A percentile compares a stretch with the other conserved stretches of the same genome.
phyloP scores from a whole-genome alignment of 2,113 vertebrate species.

The Oophaga pumilio region DNA sequence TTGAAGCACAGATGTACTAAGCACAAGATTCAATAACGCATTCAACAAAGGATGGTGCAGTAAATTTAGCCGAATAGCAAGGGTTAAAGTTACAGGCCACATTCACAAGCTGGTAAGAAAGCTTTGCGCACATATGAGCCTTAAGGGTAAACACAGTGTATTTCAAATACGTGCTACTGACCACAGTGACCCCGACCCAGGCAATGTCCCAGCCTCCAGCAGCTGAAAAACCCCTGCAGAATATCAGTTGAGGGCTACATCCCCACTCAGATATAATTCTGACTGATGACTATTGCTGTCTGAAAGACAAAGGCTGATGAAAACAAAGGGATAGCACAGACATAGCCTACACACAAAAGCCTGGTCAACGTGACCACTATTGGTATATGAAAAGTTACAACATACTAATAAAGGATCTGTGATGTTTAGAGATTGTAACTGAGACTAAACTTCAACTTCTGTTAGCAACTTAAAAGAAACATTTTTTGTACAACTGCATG shows the following conservation, averaged over 20 bases:
- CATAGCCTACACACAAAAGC: slow-evolving; percentile 20
- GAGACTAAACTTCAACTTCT: neutral
- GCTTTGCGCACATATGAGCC: slow-evolving; percentile 49
- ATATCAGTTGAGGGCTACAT: slow-evolving; percentile 63
- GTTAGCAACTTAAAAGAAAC: neutral
- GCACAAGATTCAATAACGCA: slow-evolving; percentile 21
- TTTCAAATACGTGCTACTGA: slow-evolving; percentile 57
- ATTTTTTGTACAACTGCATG: neutral
- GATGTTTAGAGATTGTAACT: neutral
- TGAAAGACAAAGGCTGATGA: neutral
- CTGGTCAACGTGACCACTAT: slow-evolving; percentile 12
- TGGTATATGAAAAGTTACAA: neutral
- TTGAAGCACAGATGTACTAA: slow-evolving; percentile 38
- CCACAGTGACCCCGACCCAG: slow-evolving; percentile 62
- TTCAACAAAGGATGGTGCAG: slow-evolving; percentile 19
- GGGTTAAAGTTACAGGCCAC: slow-evolving; percentile 31
- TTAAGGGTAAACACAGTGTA: slow-evolving; percentile 57
- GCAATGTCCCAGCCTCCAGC: slow-evolving; percentile 61
- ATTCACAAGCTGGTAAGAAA: slow-evolving; percentile 53
- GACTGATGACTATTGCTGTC: slow-evolving; percentile 63
- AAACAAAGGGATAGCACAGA: slow-evolving; percentile 15
- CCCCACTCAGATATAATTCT: slow-evolving; percentile 61
- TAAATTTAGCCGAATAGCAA: slow-evolving; percentile 16
- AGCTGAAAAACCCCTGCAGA: slow-evolving; percentile 55
- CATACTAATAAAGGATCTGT: neutral